Evolutionary conservation across 2,797 vertebrate species (phyloP).

Genomic region (Propithecus deckenii): DNA sequence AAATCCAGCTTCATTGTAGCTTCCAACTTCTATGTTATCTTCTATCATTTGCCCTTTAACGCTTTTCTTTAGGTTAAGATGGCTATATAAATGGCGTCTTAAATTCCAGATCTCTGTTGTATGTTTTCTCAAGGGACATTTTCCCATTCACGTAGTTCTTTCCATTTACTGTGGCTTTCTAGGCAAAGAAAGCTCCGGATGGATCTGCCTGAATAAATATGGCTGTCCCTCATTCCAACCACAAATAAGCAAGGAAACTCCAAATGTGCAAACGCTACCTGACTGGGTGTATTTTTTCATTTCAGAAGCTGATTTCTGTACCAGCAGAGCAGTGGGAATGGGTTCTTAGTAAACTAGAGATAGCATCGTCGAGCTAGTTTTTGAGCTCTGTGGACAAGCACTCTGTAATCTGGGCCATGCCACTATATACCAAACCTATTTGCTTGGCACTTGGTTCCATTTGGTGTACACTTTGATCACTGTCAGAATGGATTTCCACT

Average conservation of each 20-base stretch:
- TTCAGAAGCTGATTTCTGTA: neutral
- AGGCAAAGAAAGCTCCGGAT: conserved; percentile 94
- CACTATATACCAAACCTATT: conserved; percentile 98
- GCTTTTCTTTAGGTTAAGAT: conserved; percentile 97
- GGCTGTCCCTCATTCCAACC: neutral
- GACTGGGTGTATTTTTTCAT: neutral
- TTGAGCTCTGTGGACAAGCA: neutral
- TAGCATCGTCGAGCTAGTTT: neutral
- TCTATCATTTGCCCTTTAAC: conserved; percentile 98
- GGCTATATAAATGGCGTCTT: conserved; percentile 95
- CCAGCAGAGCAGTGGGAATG: neutral
- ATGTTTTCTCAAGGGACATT: conserved; percentile 96
- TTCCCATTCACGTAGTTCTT: conserved; percentile 97
- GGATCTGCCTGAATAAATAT: neutral
- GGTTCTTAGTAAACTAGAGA: neutral
- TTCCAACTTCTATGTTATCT: conserved; percentile 96
- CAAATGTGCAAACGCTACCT: neutral
- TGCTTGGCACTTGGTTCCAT: conserved; percentile 98
- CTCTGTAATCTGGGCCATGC: conserved; percentile 78
- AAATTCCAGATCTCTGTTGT: conserved; percentile 94
- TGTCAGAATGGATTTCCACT: conserved; percentile 97
- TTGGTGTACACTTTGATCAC: conserved; percentile 98
- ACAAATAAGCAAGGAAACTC: neutral
- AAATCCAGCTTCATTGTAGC: conserved; percentile 95
- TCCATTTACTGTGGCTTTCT: conserved; percentile 97